Evolutionary conservation across 2,113 vertebrate species (phyloP).

Genomic region (Melanerpes aurifrons): DNA sequence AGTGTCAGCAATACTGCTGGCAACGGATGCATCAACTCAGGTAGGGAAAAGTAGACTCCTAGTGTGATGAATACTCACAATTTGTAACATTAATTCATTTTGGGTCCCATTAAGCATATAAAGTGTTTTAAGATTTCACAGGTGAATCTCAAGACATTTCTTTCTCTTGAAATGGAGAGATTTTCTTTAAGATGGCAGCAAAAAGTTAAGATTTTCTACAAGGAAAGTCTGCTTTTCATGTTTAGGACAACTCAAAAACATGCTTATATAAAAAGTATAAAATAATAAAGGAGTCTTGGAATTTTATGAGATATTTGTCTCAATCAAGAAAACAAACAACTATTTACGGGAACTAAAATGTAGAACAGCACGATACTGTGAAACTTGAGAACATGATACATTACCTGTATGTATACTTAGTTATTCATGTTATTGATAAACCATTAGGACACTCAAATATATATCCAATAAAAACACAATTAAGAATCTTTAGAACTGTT

Average conservation of each 20-base stretch:
- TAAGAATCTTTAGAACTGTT: conserved; percentile 80
- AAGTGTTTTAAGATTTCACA: conserved; percentile 59
- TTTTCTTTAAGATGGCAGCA: conserved; percentile 76
- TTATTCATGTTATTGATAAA: conserved; percentile 82
- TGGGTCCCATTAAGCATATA: conserved; percentile 65
- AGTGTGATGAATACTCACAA: neutral
- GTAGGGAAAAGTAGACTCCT: conserved; percentile 13
- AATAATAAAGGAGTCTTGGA: conserved; percentile 74
- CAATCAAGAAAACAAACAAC: conserved; percentile 62
- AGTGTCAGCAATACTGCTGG: neutral
- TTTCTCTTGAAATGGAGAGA: conserved; percentile 71
- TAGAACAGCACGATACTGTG: conserved; percentile 75
- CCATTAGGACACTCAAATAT: conserved; percentile 82
- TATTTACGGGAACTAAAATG: conserved; percentile 76
- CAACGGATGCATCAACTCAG: neutral
- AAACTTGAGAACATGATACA: conserved; percentile 70
- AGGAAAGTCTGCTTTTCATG: conserved; percentile 68
- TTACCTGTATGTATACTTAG: conserved; percentile 70
- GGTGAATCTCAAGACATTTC: conserved; percentile 66
- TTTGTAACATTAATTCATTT: conserved; percentile 41
- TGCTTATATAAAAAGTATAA: conserved; percentile 80
- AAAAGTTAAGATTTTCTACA: conserved; percentile 75
- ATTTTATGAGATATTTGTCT: conserved; percentile 69
- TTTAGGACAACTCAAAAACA: conserved; percentile 75
- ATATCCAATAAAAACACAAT: conserved; percentile 81